Evolutionary conservation across 2,113 vertebrate species (phyloP), one percentile per base, ranked within the genome.

Genomic region (Cephalopholis sonnerati): DNA sequence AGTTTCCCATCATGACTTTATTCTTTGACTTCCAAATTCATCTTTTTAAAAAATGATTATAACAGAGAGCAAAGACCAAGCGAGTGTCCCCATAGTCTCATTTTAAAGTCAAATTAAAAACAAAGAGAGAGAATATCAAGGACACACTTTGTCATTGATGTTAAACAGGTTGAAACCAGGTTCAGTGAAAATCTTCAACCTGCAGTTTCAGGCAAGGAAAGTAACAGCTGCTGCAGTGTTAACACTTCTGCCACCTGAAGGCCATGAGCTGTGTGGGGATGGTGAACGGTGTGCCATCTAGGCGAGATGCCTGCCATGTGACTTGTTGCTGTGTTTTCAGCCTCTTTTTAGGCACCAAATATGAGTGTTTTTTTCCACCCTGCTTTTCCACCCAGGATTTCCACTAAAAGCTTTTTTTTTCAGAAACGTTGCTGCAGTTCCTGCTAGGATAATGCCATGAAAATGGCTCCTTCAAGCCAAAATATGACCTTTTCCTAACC

Each of bases 161-260:
- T 46, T 50, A 2, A 74, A 59, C 78, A 64, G 61, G 41, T 50
- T 64, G 48, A 64, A 62, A 39, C 27, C 10, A 69, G 59, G 48
- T 71, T 17, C 46, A 29, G 74, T 46, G 13, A 4, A 59, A 41
- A n/a, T 41, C 4, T 41, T 71, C 17, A 25, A 75, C 29, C 57
- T 62, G 72, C 59, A 17, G 29, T 55, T 46, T 7, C 13, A 39
- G 50, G 67, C 13, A 2, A 17, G 29, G 1, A 44, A 16, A 71
- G 5, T 8, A 44, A 13, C 55, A 73, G 24, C 25, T 62, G 39
- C 55, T 59, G 55, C 25, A 73, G 32, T 36, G 6, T 36, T 15
- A 29, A 29, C 39, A 15, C 65, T 27, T 29, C 3, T 7, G 32
- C 32, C 7, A 36, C 32, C 57, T 59, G 57, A 25, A 46, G 64